phyloP scores from a whole-genome alignment of 2,888 invertebrate genomes.

The Orchesella flavescens region DNA sequence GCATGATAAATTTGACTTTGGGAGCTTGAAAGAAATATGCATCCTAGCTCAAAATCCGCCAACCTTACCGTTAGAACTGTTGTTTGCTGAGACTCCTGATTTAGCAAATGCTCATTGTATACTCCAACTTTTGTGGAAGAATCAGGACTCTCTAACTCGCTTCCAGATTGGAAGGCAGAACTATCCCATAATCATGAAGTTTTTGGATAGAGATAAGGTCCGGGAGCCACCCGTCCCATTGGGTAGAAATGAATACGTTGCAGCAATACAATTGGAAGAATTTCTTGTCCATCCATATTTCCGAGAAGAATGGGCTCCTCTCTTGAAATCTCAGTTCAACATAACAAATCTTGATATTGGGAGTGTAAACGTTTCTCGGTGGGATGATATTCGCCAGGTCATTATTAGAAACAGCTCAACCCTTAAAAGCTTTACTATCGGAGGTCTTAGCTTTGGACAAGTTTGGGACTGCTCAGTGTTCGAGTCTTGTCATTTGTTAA shows the following conservation, averaged over 20 bases:
- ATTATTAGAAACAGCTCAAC: conserved; percentile 35
- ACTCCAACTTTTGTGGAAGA: conserved; percentile 53
- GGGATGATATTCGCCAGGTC: conserved; percentile 61
- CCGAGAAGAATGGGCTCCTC: conserved; percentile 66
- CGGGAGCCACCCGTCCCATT: conserved; percentile 27
- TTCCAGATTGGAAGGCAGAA: conserved; percentile 58
- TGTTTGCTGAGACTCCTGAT: conserved; percentile 53
- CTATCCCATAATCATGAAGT: conserved; percentile 57
- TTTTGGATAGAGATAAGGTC: conserved; percentile 14
- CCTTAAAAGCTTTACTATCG: conserved; percentile 59
- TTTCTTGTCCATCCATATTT: conserved; percentile 67
- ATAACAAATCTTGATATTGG: conserved; percentile 56
- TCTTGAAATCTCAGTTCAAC: conserved; percentile 56
- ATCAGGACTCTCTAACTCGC: conserved; percentile 36
- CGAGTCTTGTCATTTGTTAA: conserved; percentile 51
- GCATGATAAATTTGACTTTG: conserved; percentile 55
- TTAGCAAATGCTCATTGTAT: conserved; percentile 54
- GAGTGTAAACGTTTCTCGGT: conserved; percentile 65
- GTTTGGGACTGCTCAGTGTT: conserved; percentile 65
- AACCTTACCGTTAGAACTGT: conserved; percentile 58
- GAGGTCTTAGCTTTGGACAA: conserved; percentile 66
- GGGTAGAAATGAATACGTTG: conserved; percentile 28
- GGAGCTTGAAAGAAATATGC: conserved; percentile 58
- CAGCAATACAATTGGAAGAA: conserved; percentile 58
- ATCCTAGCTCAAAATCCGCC: conserved; percentile 67